A percentile compares a stretch with the other conserved stretches of the same genome.
Conservation (phyloP, 2,888 invertebrate species). For the Macaria liturata region DNA sequence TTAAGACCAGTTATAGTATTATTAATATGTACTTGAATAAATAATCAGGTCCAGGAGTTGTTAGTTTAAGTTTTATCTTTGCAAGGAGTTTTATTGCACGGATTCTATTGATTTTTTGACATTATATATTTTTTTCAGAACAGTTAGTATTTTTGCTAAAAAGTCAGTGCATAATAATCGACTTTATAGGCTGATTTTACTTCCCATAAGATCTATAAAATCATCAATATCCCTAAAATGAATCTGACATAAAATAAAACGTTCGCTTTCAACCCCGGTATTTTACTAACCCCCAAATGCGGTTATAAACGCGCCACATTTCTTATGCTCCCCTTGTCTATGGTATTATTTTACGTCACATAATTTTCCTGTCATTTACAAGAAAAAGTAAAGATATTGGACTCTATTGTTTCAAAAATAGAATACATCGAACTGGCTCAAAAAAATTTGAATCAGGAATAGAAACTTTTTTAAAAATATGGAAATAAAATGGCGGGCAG, state of each 20-base stretch:
- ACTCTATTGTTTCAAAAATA: constrained; percentile 15
- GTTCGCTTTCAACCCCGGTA: constrained; percentile 52
- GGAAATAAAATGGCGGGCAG: constrained; percentile 75
- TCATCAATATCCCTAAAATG: constrained; percentile 15
- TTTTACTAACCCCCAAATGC: constrained; percentile 54
- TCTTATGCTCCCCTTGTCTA: constrained; percentile 56
- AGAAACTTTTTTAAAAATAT: constrained; percentile 45
- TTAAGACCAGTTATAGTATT: too few species aligned
- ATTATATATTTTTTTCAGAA: too few species aligned
- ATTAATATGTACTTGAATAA: too few species aligned
- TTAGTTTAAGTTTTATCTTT: too few species aligned
- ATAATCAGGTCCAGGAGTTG: too few species aligned
- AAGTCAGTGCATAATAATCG: too few species aligned
- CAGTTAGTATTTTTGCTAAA: too few species aligned
- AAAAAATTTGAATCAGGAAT: constrained; percentile 1
- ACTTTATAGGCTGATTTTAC: too few species aligned
- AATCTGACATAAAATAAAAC: constrained; percentile 38
- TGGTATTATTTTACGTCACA: constrained; percentile 61
- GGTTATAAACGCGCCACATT: constrained; percentile 69
- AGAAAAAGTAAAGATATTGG: constrained; percentile 11
- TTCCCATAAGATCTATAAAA: background rate
- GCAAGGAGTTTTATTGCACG: too few species aligned
- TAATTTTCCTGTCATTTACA: constrained; percentile 21
- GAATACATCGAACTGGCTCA: constrained; percentile 4
- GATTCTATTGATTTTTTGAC: too few species aligned